Base-by-base conservation (phyloP, 2,888 invertebrate genomes). In the Dolomedes plantarius region DNA sequence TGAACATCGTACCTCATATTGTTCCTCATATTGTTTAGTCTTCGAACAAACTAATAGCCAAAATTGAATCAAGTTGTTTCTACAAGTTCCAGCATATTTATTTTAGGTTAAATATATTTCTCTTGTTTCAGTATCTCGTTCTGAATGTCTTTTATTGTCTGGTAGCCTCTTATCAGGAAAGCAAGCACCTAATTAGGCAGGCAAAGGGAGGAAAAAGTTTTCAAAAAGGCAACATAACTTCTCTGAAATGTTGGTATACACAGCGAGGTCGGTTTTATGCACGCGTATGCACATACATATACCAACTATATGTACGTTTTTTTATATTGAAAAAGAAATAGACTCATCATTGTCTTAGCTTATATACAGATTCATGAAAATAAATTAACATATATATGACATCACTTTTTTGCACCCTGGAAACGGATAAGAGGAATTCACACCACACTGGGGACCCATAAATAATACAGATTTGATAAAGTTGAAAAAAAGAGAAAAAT, bases 311-410 rank as follows among this genome's bases (percentile, higher is more conserved):
- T 78, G 62, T 50, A 69, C n/a, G 77, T 41, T 28, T 16, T 39
- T 71, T 64, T 16, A 36, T 7, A 67, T 67, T 41, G 31, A 67
- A 69, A 62, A 69, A 36, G 56, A 78, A 69, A 80, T 28, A 81
- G 68, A 69, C 75, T 41, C 62, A 69, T 81, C 81, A 81, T 81
- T 81, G 81, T 81, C 81, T 81, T 74, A 75, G 81, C 81, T 81
- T 81, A 81, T 81, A 74, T 81, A 81, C 81, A 81, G 68, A 81
- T 39, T 69, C 31, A 31, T 71, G 28, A 32, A 75, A 75, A 81
- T 74, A 81, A 81, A 81, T 73, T 64, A 56, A 79, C 79, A 79
- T 65, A 50, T 67, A 80, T 62, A 62, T n/a, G 28, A n/a, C 32
- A 67, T 56, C 69, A 68, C 50, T 19, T 32, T n/a, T 29, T 74